A percentile compares a stretch with the other conserved stretches of the same genome.
These are phyloP conservation scores for Morelia viridis DNA, from an alignment of 2,797 vertebrate genomes.

Conservation along the genomic window DNA sequence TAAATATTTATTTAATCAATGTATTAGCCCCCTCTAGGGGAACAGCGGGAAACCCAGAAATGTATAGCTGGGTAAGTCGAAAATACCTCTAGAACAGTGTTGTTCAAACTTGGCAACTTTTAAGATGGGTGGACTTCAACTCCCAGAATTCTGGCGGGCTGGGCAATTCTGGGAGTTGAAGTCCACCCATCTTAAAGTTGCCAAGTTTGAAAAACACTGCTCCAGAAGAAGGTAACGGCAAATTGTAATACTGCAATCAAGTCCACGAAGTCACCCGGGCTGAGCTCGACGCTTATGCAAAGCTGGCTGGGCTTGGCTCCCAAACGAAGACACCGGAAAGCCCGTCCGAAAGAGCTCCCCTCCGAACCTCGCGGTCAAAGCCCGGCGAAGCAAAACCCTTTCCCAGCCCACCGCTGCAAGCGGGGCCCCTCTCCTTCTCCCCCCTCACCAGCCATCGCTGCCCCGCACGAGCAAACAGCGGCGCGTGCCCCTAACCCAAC, in stretches of 20 bases:
- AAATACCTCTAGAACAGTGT: background rate
- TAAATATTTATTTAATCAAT: background rate
- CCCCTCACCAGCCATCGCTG: background rate
- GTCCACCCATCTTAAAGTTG: background rate
- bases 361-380: background rate
- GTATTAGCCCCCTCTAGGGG: background rate
- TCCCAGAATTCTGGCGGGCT: background rate
- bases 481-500: accelerated
- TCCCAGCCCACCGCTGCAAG: no score
- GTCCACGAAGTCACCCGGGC: background rate
- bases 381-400: background rate
- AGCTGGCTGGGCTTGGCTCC: background rate
- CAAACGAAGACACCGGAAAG: background rate
- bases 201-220: background rate
- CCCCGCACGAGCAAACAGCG: background rate
- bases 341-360: background rate
- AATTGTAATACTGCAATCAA: background rate
- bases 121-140: no score
- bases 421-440: background rate
- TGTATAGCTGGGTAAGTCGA: background rate
- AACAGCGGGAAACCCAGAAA: background rate
- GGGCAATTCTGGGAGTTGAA: background rate
- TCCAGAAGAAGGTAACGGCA: background rate
- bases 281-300: background rate
- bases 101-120: background rate